These are phyloP conservation scores for Tigriopus californicus DNA, from an alignment of 2,888 invertebrate species.

Conservation along the genomic window DNA sequence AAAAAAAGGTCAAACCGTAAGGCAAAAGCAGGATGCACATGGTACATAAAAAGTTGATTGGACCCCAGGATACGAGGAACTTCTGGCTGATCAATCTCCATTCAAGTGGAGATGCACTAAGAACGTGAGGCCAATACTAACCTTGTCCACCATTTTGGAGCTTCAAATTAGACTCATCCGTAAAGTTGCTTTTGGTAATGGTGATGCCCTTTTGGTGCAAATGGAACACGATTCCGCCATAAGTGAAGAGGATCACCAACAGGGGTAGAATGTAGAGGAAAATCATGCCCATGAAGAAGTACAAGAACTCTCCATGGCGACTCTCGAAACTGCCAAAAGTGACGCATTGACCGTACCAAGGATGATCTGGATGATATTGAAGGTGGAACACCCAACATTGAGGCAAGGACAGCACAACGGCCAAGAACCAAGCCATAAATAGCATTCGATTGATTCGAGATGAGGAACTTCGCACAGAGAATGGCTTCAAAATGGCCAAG, in stretches of 20 bases:
- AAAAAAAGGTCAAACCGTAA: too few species aligned
- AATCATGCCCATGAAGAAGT: conserved; percentile 61
- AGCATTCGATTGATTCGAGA: conserved; percentile 56
- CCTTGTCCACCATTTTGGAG: too few species aligned
- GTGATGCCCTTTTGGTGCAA: conserved; percentile 18
- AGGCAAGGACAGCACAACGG: conserved; percentile 59
- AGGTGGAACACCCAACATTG: conserved; percentile 64
- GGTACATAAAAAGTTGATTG: too few species aligned
- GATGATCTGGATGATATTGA: conserved; percentile 57
- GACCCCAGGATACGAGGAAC: too few species aligned
- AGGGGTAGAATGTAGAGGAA: conserved; percentile 74
- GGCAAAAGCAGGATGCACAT: too few species aligned
- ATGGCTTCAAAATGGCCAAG: conserved; percentile 61
- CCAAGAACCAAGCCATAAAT: conserved; percentile 56
- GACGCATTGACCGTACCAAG: conserved; percentile 78
- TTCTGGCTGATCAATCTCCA: too few species aligned
- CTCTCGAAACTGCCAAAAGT: conserved; percentile 60
- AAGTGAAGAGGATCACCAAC: conserved; percentile 64
- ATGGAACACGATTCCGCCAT: conserved; percentile 55
- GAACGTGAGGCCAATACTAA: too few species aligned
- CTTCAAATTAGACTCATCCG: too few species aligned
- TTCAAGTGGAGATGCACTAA: too few species aligned
- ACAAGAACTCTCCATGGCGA: conserved; percentile 49
- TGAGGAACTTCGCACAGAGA: conserved; percentile 45
- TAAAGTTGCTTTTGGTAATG: too few species aligned